Evolutionary conservation across 2,113 vertebrate genomes (phyloP).

Genomic region (Xenus cinereus): DNA sequence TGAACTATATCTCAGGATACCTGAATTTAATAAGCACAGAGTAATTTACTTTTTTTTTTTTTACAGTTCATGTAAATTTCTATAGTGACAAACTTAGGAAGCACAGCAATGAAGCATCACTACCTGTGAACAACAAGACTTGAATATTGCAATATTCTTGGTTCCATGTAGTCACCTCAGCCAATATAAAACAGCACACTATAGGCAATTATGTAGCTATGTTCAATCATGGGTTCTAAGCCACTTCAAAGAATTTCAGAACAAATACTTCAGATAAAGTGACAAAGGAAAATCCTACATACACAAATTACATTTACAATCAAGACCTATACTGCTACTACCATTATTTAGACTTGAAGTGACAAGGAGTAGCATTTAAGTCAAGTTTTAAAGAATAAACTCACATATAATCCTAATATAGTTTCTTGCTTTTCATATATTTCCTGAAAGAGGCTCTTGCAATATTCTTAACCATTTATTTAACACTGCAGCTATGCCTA

Average conservation of each 20-base stretch:
- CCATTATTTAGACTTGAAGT: background rate
- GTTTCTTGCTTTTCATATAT: background rate
- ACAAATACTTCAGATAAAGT: background rate
- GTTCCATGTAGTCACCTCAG: background rate
- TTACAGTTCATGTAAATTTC: background rate
- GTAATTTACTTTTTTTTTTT: background rate
- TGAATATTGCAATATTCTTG: background rate
- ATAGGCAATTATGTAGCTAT: background rate
- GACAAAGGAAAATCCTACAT: conserved; percentile 2
- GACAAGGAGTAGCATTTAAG: background rate
- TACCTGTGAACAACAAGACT: background rate
- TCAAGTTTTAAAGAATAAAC: background rate
- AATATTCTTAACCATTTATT: background rate
- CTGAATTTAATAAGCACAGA: background rate
- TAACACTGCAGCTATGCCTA: background rate
- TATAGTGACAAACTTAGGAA: background rate
- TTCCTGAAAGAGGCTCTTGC: background rate
- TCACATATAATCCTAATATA: background rate
- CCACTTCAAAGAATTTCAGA: background rate
- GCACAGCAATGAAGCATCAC: background rate
- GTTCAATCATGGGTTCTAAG: background rate
- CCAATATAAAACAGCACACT: background rate
- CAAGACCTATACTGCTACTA: background rate
- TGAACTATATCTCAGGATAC: background rate
- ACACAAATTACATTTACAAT: background rate